Conservation (phyloP, 2,888 invertebrate genomes). For the Melinaea menophilus region DNA sequence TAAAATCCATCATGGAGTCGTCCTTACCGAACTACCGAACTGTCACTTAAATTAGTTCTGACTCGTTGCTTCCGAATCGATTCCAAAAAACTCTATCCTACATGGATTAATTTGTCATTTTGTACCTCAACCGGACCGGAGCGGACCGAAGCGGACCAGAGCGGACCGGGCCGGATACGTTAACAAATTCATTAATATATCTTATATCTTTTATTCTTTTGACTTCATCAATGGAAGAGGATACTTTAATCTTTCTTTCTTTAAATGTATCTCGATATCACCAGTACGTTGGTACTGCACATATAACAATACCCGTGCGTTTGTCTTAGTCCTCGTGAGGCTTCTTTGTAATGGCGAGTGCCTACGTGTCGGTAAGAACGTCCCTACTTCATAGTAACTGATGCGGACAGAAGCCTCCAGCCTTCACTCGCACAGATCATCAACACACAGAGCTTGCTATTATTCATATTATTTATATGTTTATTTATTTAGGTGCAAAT, state of each 20-base stretch:
- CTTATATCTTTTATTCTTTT: too few species aligned
- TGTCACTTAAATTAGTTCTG: constrained; percentile 64
- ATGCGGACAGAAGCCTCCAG: constrained; percentile 28
- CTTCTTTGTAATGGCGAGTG: constrained; percentile 25
- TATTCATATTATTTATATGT: neutral
- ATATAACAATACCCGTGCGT: neutral
- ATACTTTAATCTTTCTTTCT: too few species aligned
- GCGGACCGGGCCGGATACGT: constrained; percentile 14
- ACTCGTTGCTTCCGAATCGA: constrained; percentile 59
- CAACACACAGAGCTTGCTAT: constrained; percentile 10
- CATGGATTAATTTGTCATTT: constrained; percentile 76
- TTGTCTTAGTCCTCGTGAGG: constrained; percentile 5
- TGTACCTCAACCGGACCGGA: constrained; percentile 11
- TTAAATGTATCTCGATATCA: too few species aligned
- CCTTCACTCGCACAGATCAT: constrained; percentile 30
- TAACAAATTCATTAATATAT: constrained; percentile 2
- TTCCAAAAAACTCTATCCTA: constrained; percentile 59
- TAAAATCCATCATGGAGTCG: constrained; percentile 36
- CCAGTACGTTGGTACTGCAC: neutral
- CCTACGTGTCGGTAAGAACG: constrained; percentile 31
- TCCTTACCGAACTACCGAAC: constrained; percentile 64
- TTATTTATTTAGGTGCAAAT: too few species aligned
- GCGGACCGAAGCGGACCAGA: constrained; percentile 9
- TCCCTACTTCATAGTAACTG: constrained; percentile 33
- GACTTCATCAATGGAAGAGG: too few species aligned